Evolutionary conservation across 2,888 invertebrate species (phyloP), one percentile per base, ranked within the genome.

Genomic region (Ctena decussata): DNA sequence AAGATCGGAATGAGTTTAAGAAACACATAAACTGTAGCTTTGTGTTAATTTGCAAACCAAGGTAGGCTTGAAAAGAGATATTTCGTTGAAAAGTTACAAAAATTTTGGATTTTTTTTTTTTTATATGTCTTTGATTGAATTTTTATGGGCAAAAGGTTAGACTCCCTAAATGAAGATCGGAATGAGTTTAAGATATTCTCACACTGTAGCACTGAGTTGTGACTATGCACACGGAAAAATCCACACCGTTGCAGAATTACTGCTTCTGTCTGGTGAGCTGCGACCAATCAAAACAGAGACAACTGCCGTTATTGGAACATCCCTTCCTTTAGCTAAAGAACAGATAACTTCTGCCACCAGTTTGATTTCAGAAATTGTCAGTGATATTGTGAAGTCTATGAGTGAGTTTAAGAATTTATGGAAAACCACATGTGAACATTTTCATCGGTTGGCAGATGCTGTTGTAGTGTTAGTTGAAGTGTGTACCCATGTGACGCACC

Each of bases 241-340:
- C 89, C 95, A 95, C 87, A 90, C 94, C 3, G 93, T 95, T 18
- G 95, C 95, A 6, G 95, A 95, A 82, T 85, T 95, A 27, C 91
- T 95, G 3, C 92, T 95, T 24, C 89, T 95, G 3, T 93, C 95
- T 11, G 94, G 94, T 77, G 93, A 94, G 75, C 91, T 94, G 0
- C 92, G 94, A 21, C 95, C 95, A n/a, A 94, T 95, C 49, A 90
- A 89, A 77, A 92, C 93, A 60, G 92, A 93, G 37, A 90, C 89
- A 30, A 87, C 88, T 49, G 78, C 71, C 41, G 71, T 80, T 21
- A 75, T 86, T 0, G 84, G 85, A 57, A 82, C 75, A 37, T 88
- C 85, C 1, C 24, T 88, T 5, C 78, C 84, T 0, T 70, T 85
- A 12, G 88, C 88, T 0, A 79, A 77, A 72, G 85, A 88, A 60